Evolutionary conservation across 2,888 invertebrate species (phyloP), one percentile per base, ranked within the genome.

Genomic region (Pterobdella sp.): DNA sequence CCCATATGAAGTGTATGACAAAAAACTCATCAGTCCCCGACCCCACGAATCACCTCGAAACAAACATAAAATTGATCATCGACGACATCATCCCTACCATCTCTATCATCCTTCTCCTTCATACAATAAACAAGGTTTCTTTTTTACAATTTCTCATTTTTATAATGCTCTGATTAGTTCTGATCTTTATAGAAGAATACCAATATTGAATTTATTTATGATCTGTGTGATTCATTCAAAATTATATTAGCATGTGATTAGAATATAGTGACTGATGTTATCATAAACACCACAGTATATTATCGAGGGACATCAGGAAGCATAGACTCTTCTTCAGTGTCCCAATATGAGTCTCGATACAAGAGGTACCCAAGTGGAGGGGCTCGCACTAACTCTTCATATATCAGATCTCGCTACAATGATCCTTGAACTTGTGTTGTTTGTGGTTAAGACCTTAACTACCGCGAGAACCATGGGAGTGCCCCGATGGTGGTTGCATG

Each of bases 1-100:
- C 4, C 14, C 60, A 4, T 56, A 56, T 26, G 60, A 56, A 26
- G 60, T 56, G 60, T 56, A 56, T n/a, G 60, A 56, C 60, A 56
- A 56, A 26, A 42, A 42, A 18, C 42, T 42, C 42, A 42, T 42
- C 10, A 7, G 10, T 18, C 3, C 60, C 4, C 60, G 60, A 22
- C n/a, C 60, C 3, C 60, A 56, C 26, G 60, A 56, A 22, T 56
- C 60, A 3, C n/a, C 60, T n/a, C n/a, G 60, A 22, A 56, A 56
- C 60, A 56, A n/a, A 22, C 60, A 56, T 26, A 56, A 56, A 26
- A n/a, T 4, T 26, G 60, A 56, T 3, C 60, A 56, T n/a, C 60
- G 60, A 22, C 18, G 60, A 56, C 60, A 4, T 26, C 60, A 56
- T 26, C 60, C 60, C n/a, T 56, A 56, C 60, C 60, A 56, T 26